These are phyloP conservation scores for Philhelius pedissequus DNA, from an alignment of 2,888 invertebrate species.

Conservation along the genomic window DNA sequence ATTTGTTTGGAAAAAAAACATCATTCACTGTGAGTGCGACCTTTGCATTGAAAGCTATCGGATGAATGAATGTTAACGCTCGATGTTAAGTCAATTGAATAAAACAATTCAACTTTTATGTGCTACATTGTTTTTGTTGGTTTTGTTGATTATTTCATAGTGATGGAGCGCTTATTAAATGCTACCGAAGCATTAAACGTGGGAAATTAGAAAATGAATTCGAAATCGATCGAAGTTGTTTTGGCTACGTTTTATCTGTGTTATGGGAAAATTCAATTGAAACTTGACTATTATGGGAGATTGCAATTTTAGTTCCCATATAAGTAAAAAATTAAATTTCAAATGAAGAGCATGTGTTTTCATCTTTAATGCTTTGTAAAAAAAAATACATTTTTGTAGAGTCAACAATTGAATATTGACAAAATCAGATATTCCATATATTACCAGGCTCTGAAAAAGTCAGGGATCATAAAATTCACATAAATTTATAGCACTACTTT, in stretches of 20 bases:
- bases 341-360: neutral
- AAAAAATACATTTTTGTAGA: too few relatives aligned
- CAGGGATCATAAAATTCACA: too few relatives aligned
- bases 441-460: too few relatives aligned
- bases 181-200: conserved; percentile 40
- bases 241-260: neutral
- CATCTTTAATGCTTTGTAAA: neutral
- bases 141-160: neutral
- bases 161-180: conserved; percentile 46
- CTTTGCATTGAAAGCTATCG: conserved; percentile 36
- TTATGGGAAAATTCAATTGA: conserved; percentile 47
- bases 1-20: conserved; percentile 11
- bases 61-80: neutral
- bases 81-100: conserved; percentile 31
- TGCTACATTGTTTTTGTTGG: neutral
- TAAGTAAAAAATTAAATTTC: neutral
- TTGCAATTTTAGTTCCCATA: conserved; percentile 42
- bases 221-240: conserved; percentile 53
- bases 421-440: too few relatives aligned
- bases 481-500: too few relatives aligned
- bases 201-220: conserved; percentile 62
- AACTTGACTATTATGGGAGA: conserved; percentile 34
- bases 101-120: conserved; percentile 50
- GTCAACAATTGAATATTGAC: too few relatives aligned
- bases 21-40: conserved; percentile 13